Percentiles rank a stretch among this genome's conserved stretches.
Conservation (phyloP, 2,888 invertebrate species). For the Anthophora plumipes region DNA sequence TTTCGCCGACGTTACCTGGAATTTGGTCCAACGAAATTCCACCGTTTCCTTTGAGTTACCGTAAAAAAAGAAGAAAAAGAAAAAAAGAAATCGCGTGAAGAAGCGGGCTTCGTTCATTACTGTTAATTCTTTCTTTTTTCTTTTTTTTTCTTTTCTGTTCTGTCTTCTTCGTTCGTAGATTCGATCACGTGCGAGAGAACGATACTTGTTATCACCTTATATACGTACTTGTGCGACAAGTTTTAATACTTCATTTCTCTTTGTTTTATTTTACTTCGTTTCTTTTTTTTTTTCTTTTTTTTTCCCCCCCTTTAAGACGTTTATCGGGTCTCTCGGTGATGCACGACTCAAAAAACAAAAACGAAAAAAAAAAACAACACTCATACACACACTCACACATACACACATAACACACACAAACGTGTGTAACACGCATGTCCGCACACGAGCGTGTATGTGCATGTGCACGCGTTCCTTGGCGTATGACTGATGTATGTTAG, state of each 20-base stretch:
- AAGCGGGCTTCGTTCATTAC: slow-evolving; percentile 70
- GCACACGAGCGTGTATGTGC: slow-evolving; percentile 58
- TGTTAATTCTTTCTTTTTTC: not conserved
- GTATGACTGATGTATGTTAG: slow-evolving; percentile 77
- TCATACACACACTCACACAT: slow-evolving; percentile 34
- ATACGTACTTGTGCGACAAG: slow-evolving; percentile 56
- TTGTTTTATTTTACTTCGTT: slow-evolving; percentile 8
- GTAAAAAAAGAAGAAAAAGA: too few relatives aligned
- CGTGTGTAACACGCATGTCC: slow-evolving; percentile 20
- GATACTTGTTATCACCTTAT: slow-evolving; percentile 59
- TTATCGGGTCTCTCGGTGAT: slow-evolving; percentile 65
- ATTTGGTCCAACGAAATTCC: slow-evolving; percentile 51
- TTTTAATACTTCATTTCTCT: slow-evolving; percentile 26
- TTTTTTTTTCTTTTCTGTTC: slow-evolving; percentile 10
- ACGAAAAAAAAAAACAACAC: not conserved
- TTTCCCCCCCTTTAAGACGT: slow-evolving; percentile 38
- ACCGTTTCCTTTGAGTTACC: slow-evolving; percentile 66
- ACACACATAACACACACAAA: too few relatives aligned
- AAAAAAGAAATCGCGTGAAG: slow-evolving; percentile 71
- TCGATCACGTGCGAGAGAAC: slow-evolving; percentile 55
- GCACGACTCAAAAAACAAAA: slow-evolving; percentile 51
- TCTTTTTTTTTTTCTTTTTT: slow-evolving; percentile 4
- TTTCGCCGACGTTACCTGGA: slow-evolving; percentile 63
- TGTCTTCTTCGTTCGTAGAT: slow-evolving; percentile 50
- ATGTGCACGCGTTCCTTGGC: slow-evolving; percentile 66